These are phyloP conservation scores for Brachionus manjavacas DNA, from an alignment of 1,140 invertebrate species.

Conservation along the genomic window DNA sequence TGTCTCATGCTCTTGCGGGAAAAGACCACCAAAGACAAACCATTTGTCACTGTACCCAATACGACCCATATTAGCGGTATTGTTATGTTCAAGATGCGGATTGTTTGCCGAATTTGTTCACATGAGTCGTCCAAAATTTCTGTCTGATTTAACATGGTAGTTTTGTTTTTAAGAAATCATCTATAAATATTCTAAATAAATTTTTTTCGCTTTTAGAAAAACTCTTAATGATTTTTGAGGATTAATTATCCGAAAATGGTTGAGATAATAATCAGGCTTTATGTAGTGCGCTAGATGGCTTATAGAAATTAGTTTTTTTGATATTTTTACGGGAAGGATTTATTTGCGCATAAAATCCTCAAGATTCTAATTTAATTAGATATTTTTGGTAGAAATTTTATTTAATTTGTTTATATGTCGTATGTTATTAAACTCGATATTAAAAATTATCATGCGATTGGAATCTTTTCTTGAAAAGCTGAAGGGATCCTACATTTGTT, in stretches of 20 bases:
- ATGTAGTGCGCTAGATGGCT: neutral
- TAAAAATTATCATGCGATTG: neutral
- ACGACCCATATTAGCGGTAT: constrained; percentile 35
- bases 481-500: too few species aligned
- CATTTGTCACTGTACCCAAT: constrained; percentile 23
- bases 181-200: neutral
- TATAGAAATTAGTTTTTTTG: neutral
- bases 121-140: neutral
- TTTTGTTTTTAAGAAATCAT: neutral
- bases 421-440: neutral
- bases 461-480: neutral
- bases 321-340: neutral
- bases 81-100: constrained; percentile 17
- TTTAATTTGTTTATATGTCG: neutral
- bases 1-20: neutral
- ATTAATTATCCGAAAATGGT: neutral
- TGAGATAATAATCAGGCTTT: neutral
- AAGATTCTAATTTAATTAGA: neutral
- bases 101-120: neutral
- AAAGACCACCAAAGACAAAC: constrained; percentile 9
- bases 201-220: neutral
- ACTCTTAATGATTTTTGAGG: neutral
- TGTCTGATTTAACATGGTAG: neutral
- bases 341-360: neutral
- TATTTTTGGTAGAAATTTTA: neutral